Evolutionary conservation across 2,113 vertebrate genomes (phyloP).

Genomic region (Tor tambroides): DNA sequence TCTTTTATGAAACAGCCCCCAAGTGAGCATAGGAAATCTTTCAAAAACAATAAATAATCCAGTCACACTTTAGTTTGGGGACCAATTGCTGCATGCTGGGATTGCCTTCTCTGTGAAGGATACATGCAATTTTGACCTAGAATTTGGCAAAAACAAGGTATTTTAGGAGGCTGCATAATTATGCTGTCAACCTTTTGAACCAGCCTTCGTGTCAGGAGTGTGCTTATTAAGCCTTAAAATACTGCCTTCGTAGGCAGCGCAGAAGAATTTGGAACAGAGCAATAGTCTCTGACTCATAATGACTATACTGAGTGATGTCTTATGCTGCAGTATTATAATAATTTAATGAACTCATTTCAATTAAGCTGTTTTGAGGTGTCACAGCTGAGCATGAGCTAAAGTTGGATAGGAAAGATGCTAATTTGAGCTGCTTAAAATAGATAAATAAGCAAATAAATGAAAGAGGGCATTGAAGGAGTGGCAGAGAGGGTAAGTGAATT

Average conservation of each 20-base stretch:
- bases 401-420: background rate
- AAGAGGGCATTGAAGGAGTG: background rate
- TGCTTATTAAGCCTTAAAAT: constrained; percentile 8
- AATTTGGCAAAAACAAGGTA: background rate
- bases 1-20: too few species aligned
- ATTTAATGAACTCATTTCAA: constrained; percentile 17
- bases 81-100: background rate
- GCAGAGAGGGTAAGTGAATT: background rate
- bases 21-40: too few species aligned
- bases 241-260: background rate
- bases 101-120: background rate
- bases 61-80: too few species aligned
- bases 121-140: background rate
- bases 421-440: background rate
- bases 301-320: background rate
- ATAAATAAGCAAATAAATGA: background rate
- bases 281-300: background rate
- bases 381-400: background rate
- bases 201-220: background rate
- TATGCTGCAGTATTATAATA: constrained; percentile 7
- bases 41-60: too few species aligned
- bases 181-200: constrained; percentile 21
- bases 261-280: background rate
- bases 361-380: background rate
- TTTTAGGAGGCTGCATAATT: background rate